These are phyloP conservation scores for Cylloceria caligata DNA, from an alignment of 2,888 invertebrate species.

Conservation along the genomic window DNA sequence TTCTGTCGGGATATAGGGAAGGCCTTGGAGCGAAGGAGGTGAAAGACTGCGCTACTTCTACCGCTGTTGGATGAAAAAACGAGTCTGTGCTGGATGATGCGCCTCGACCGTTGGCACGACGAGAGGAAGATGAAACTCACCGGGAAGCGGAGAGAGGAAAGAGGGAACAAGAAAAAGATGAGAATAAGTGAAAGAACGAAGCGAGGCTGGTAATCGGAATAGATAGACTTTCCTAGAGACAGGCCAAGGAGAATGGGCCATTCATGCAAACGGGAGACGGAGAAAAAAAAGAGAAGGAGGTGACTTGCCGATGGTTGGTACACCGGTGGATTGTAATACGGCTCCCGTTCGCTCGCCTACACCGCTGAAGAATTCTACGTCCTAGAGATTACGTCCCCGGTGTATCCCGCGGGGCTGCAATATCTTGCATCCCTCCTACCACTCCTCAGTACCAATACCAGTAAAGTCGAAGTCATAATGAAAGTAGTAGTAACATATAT, in stretches of 20 bases:
- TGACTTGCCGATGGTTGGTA: slow-evolving; percentile 78
- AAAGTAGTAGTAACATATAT: neutral
- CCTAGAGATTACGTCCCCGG: slow-evolving; percentile 83
- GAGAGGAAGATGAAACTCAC: slow-evolving; percentile 53
- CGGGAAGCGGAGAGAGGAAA: slow-evolving; percentile 63
- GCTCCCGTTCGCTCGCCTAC: slow-evolving; percentile 73
- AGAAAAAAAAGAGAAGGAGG: slow-evolving; percentile 70
- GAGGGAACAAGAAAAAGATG: slow-evolving; percentile 55
- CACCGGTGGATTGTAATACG: slow-evolving; percentile 82
- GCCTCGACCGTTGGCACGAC: slow-evolving; percentile 37
- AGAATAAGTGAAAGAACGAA: slow-evolving; percentile 54
- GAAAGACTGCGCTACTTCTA: slow-evolving; percentile 50
- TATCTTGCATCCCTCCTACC: slow-evolving; percentile 83
- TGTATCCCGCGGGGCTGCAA: slow-evolving; percentile 84
- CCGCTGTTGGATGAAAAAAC: slow-evolving; percentile 18
- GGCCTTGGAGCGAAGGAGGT: slow-evolving; percentile 67
- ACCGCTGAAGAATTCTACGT: slow-evolving; percentile 72
- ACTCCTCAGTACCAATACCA: slow-evolving; percentile 47
- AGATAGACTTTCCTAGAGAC: slow-evolving; percentile 80
- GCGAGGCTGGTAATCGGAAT: slow-evolving; percentile 67
- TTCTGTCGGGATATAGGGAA: slow-evolving; percentile 57
- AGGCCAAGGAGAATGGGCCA: slow-evolving; percentile 84
- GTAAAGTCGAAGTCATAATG: slow-evolving; percentile 23
- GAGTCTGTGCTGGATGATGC: slow-evolving; percentile 58
- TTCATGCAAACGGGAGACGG: slow-evolving; percentile 78